Percentiles rank a stretch among this genome's conserved stretches.
These are phyloP conservation scores for Opisthocomus hoazin DNA, from an alignment of 2,113 vertebrate species.

Conservation along the genomic window DNA sequence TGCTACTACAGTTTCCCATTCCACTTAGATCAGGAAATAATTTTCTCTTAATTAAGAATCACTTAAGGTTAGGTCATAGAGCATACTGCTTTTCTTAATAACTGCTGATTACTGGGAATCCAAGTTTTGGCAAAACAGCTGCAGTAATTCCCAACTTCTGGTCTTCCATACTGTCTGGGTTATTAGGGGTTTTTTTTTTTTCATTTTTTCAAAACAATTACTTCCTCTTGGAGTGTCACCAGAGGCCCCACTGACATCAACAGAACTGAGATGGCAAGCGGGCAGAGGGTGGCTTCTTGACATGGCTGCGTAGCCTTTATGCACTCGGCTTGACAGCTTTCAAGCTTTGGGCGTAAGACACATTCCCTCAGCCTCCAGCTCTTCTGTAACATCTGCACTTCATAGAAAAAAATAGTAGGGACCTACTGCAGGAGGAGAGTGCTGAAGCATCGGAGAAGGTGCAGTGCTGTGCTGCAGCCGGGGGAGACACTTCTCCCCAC, in stretches of 20 bases:
- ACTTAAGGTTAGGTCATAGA: not conserved
- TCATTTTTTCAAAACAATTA: not conserved
- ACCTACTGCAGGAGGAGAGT: not conserved
- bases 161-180: not conserved
- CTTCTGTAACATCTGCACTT: not conserved
- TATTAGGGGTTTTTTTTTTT: not conserved
- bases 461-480: not conserved
- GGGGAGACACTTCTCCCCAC: not conserved
- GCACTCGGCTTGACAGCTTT: not conserved
- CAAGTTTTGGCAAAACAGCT: not conserved
- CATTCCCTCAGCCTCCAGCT: not conserved
- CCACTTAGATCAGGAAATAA: not conserved
- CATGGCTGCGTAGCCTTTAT: not conserved
- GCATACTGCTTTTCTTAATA: not conserved
- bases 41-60: not conserved
- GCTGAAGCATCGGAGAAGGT: not conserved
- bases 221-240: not conserved
- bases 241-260: not conserved
- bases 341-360: not conserved
- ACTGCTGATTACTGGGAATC: not conserved
- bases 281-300: not conserved
- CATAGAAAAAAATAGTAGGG: not conserved
- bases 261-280: not conserved
- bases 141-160: not conserved
- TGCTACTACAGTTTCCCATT: not conserved